Conservation (phyloP, 2,797 vertebrate species). For the Strix occidentalis region DNA sequence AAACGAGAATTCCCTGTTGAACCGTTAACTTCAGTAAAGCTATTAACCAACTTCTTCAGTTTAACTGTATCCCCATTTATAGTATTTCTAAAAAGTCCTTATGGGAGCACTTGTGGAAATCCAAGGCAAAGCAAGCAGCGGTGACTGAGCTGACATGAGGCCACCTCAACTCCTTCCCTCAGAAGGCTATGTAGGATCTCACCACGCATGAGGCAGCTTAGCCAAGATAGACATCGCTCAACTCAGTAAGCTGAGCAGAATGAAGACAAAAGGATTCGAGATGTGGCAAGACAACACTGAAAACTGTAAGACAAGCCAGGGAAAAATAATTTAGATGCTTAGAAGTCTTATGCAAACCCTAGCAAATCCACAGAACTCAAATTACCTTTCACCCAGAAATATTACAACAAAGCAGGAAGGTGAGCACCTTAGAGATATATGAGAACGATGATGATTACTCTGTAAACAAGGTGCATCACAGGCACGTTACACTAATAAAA, state of each 20-base stretch:
- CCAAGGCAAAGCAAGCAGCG: background rate
- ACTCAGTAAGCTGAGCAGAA: background rate
- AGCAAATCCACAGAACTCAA: background rate
- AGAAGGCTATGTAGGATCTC: background rate
- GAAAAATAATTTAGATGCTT: background rate
- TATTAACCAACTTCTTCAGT: background rate
- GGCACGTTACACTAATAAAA: background rate
- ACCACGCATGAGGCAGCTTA: rapidly evolving
- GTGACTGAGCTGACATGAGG: background rate
- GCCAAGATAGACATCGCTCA: rapidly evolving
- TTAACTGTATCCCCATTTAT: background rate
- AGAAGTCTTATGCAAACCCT: background rate
- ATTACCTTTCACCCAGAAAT: background rate
- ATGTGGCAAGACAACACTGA: background rate
- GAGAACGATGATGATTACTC: background rate
- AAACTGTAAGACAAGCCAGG: background rate
- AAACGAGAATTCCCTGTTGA: background rate
- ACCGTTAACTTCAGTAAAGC: background rate
- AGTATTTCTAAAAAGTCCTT: background rate
- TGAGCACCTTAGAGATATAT: background rate
- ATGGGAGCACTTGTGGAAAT: background rate
- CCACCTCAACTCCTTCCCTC: background rate
- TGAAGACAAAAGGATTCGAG: background rate
- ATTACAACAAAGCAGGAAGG: background rate
- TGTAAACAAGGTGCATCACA: background rate